These are phyloP conservation scores for Myxocyprinus asiaticus DNA, from an alignment of 2,113 vertebrate genomes.

Conservation along the genomic window DNA sequence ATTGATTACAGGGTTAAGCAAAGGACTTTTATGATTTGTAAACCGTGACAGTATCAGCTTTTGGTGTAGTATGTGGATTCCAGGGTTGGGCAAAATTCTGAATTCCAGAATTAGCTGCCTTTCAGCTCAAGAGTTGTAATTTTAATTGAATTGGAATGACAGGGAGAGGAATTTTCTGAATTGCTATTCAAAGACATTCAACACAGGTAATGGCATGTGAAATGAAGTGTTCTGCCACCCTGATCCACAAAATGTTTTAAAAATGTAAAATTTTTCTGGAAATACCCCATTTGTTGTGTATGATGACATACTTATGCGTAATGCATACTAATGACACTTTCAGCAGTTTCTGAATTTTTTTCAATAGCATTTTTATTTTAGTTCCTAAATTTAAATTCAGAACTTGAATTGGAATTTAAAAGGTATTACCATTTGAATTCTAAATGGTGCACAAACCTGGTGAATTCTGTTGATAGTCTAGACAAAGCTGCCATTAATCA, in stretches of 20 bases:
- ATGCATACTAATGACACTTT: neutral
- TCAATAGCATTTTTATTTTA: too few species aligned
- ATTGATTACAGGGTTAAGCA: conserved; percentile 18
- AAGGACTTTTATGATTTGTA: neutral
- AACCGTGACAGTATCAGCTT: neutral
- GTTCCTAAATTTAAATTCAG: neutral
- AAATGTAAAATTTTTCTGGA: neutral
- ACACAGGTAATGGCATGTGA: too few species aligned
- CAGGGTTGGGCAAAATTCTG: neutral
- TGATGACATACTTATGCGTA: neutral
- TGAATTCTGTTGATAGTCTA: neutral
- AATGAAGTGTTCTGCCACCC: too few species aligned
- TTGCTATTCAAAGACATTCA: too few species aligned
- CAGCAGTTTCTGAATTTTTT: neutral
- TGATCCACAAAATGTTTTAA: neutral
- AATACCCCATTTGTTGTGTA: neutral
- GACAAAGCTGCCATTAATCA: neutral
- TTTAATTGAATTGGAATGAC: neutral
- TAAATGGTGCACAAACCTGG: neutral
- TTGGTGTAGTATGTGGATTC: neutral
- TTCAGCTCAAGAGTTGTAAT: neutral
- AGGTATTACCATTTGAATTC: neutral
- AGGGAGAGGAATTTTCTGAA: neutral
- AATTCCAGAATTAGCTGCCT: neutral
- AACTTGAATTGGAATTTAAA: neutral